Percentiles rank a stretch among this genome's conserved stretches.
These are phyloP conservation scores for Calcarius lapponicus DNA, from an alignment of 2,797 vertebrate species.

Conservation along the genomic window DNA sequence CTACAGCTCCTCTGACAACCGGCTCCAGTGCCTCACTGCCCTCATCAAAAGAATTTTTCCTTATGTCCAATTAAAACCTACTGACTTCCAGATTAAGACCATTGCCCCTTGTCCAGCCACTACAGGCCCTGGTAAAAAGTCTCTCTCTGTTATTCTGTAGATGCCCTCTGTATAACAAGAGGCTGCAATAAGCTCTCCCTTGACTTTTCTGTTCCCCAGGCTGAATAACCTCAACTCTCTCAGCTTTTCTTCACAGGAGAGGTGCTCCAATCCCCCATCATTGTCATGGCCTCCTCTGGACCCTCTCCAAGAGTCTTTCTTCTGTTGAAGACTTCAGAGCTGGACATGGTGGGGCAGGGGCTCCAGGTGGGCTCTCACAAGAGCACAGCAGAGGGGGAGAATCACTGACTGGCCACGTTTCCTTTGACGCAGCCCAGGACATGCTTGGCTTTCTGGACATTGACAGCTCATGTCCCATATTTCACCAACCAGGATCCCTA, in stretches of 20 bases:
- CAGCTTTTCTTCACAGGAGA: background rate
- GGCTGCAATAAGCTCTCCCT: background rate
- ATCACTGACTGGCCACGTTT: background rate
- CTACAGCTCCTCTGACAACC: background rate
- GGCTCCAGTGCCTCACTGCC: background rate
- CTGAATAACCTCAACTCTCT: background rate
- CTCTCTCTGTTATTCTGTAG: background rate
- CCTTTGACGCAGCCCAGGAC: background rate
- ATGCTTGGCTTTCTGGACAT: background rate
- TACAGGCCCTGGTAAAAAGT: background rate
- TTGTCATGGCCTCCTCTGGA: background rate
- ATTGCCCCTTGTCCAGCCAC: background rate
- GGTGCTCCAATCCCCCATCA: background rate
- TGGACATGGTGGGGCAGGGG: background rate
- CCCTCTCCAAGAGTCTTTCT: background rate
- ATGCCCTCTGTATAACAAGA: rapidly evolving
- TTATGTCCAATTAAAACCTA: background rate
- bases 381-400: background rate
- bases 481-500: background rate
- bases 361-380: background rate
- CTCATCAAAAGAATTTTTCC: background rate
- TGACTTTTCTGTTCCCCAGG: background rate
- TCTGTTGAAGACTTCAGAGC: background rate
- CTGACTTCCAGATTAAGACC: background rate
- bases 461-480: background rate